phyloP scores from a whole-genome alignment of 1,140 invertebrate genomes.

The Ctenoplectra terminalis region DNA sequence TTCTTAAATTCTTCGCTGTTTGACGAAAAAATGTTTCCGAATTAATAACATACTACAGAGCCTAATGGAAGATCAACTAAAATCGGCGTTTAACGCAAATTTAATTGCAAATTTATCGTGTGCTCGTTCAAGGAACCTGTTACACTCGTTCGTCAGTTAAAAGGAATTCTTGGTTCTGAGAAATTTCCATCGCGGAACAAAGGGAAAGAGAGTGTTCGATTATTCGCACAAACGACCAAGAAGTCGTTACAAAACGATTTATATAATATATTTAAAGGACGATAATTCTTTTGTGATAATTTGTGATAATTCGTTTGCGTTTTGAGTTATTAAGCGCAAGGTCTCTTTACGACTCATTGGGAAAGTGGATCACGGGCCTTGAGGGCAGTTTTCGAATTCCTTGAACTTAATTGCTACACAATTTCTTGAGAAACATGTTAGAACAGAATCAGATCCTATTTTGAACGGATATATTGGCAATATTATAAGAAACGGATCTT shows the following conservation, averaged over 20 bases:
- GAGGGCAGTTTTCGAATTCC: not conserved
- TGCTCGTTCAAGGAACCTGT: not conserved
- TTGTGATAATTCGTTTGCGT: not conserved
- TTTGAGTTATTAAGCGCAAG: not conserved
- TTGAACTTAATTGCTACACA: not conserved
- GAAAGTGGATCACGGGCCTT: not conserved
- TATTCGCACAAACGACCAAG: not conserved
- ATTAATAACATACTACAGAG: no score
- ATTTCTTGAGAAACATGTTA: not conserved
- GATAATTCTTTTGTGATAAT: not conserved
- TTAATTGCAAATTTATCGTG: not conserved
- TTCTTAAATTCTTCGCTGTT: no score
- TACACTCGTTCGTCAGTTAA: constrained; percentile 13
- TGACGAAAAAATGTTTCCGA: no score
- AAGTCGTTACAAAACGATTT: not conserved
- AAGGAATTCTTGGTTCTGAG: constrained; percentile 1
- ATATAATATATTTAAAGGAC: not conserved
- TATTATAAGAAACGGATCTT: no score
- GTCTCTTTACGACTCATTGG: not conserved
- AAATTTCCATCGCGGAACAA: not conserved
- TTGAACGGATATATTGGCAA: no score
- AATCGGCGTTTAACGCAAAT: no score
- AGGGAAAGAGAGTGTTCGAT: not conserved
- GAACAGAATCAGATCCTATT: no score
- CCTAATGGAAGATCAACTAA: no score